A percentile compares a stretch with the other conserved stretches of the same genome.
Evolutionary conservation across 30 jellyfish, hydroid and myxozoan species (phyloP).

Genomic region (Hydractinia symbiolongicarpus): DNA sequence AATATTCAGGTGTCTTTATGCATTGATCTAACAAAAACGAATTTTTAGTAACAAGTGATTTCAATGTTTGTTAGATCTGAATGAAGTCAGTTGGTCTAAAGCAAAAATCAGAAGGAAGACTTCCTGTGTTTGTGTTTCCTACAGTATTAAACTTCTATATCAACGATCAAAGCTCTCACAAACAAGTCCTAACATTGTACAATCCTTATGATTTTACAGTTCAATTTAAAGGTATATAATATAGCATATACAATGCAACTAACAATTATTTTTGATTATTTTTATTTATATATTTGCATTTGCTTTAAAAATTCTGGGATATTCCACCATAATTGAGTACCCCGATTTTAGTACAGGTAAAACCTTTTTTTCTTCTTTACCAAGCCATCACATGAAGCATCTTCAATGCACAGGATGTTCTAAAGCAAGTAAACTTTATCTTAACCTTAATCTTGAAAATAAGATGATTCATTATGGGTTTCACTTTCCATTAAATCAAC

Average conservation of each 20-base stretch:
- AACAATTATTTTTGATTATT: neutral
- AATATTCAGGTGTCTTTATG: no score
- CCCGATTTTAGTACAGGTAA: neutral
- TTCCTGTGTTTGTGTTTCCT: constrained; percentile 86
- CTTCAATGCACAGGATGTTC: no score
- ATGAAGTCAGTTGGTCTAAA: constrained; percentile 7
- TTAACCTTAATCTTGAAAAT: no score
- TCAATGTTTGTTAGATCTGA: neutral
- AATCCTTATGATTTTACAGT: constrained; percentile 74
- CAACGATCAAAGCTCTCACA: constrained; percentile 65
- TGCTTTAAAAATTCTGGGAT: neutral
- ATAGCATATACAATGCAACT: neutral
- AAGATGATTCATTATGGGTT: no score
- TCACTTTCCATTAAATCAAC: no score
- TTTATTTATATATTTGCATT: neutral
- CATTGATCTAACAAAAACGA: no score
- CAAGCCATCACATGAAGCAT: no score
- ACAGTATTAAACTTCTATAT: constrained; percentile 46
- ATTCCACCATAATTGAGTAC: neutral
- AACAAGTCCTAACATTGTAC: constrained; percentile 74
- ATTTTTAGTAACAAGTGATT: no score
- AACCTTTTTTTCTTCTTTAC: neutral
- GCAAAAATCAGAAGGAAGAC: constrained; percentile 51
- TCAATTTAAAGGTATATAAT: constrained; percentile 58
- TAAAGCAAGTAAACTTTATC: no score